Conservation (phyloP, 2,797 vertebrate species). For the Sebastes iracundus region DNA sequence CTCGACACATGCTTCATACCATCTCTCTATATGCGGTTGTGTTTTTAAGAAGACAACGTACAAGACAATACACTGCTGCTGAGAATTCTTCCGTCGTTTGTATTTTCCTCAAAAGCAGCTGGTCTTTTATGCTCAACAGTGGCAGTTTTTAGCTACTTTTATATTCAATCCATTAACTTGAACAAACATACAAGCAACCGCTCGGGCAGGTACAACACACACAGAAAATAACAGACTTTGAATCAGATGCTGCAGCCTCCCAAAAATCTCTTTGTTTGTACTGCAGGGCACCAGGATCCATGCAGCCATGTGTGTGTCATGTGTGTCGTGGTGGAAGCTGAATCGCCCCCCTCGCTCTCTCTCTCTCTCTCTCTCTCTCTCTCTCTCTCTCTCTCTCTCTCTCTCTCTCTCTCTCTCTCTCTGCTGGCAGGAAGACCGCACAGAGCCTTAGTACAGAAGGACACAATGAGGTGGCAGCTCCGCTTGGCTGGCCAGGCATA, state of each 20-base stretch:
- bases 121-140: neutral
- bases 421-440: constrained; percentile 39
- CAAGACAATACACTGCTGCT: neutral
- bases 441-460: constrained; percentile 70
- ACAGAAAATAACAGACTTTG: constrained; percentile 23
- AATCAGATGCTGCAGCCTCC: constrained; percentile 42
- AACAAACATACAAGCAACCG: constrained; percentile 2
- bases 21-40: no score
- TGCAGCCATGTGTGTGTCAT: constrained; percentile 16
- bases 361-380: no score
- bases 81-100: neutral
- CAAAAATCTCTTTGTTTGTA: constrained; percentile 61
- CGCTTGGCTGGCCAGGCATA: constrained; percentile 72
- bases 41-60: neutral
- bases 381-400: neutral
- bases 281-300: constrained; percentile 53
- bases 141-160: neutral
- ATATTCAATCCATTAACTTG: neutral
- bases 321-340: constrained; percentile 18
- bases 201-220: neutral
- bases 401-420: constrained; percentile 12
- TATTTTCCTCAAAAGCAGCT: neutral
- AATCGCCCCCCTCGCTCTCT: neutral
- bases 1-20: no score
- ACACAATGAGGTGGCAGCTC: constrained; percentile 76